Conservation (phyloP, 2,888 invertebrate genomes). For the Labia minor region DNA sequence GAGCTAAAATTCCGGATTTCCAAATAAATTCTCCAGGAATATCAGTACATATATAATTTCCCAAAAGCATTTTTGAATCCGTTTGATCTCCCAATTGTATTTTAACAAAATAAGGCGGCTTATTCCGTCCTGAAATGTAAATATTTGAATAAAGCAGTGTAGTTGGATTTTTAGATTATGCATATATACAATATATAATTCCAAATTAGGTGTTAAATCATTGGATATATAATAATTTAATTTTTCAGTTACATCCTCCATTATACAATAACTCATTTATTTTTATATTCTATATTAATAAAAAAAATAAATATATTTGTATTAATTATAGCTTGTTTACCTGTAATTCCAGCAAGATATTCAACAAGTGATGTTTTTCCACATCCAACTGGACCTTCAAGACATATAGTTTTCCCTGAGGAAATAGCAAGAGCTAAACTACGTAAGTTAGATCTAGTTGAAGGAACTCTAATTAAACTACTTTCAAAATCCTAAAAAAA, state of each 20-base stretch:
- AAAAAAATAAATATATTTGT: too few relatives aligned
- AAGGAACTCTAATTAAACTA: conserved; percentile 55
- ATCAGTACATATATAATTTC: conserved; percentile 89
- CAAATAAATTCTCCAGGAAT: conserved; percentile 95
- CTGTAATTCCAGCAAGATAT: conserved; percentile 70
- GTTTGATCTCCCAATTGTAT: conserved; percentile 95
- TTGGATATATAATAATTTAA: neutral
- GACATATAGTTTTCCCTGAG: conserved; percentile 59
- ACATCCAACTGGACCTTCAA: conserved; percentile 84
- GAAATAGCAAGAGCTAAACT: conserved; percentile 71
- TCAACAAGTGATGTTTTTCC: conserved; percentile 89
- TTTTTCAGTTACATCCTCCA: too few relatives aligned
- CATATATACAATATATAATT: neutral
- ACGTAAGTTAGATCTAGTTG: conserved; percentile 60
- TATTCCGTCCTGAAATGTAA: conserved; percentile 30
- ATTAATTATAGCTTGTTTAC: too few relatives aligned
- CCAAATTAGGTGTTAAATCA: neutral
- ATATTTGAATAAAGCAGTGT: conserved; percentile 7
- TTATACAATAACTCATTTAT: too few relatives aligned
- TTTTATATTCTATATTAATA: too few relatives aligned
- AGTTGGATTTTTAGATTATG: neutral
- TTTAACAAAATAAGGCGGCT: conserved; percentile 52
- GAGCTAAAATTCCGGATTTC: conserved; percentile 89
- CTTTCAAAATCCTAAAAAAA: neutral
- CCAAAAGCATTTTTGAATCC: conserved; percentile 88